phyloP scores from a whole-genome alignment of 2,888 invertebrate species.

The Brachyptera risi region DNA sequence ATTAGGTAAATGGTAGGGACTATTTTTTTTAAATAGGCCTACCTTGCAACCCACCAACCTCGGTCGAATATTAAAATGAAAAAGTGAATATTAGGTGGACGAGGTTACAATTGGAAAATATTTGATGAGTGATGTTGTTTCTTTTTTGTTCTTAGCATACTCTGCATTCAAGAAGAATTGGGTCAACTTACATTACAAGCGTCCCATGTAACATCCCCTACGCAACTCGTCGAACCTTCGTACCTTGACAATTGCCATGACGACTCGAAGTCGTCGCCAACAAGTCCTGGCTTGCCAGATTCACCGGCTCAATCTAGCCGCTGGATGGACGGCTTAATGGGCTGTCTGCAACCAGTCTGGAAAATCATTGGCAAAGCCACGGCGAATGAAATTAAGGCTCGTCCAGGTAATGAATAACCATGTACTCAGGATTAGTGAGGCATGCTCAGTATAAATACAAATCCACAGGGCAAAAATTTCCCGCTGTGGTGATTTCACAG shows the following conservation, averaged over 20 bases:
- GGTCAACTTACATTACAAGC: slow-evolving; percentile 50
- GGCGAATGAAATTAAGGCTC: slow-evolving; percentile 62
- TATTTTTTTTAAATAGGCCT: too few relatives aligned
- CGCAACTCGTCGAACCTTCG: background rate
- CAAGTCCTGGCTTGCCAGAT: slow-evolving; percentile 37
- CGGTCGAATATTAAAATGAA: too few relatives aligned
- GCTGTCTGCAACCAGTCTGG: slow-evolving; percentile 83
- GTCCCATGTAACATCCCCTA: slow-evolving; percentile 25
- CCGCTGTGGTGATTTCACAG: too few relatives aligned
- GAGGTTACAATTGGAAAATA: too few relatives aligned
- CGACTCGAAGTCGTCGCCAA: slow-evolving; percentile 26
- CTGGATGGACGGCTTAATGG: slow-evolving; percentile 80
- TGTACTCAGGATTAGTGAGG: too few relatives aligned
- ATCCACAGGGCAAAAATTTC: too few relatives aligned
- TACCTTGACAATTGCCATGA: background rate
- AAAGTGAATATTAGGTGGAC: too few relatives aligned
- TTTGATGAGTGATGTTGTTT: too few relatives aligned
- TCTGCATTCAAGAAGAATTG: slow-evolving; percentile 61
- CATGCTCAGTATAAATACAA: too few relatives aligned
- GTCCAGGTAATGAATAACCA: slow-evolving; percentile 52
- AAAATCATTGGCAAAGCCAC: slow-evolving; percentile 80
- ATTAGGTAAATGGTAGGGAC: too few relatives aligned
- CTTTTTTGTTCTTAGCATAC: slow-evolving; percentile 50
- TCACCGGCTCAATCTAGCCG: slow-evolving; percentile 39
- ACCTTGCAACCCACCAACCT: too few relatives aligned